A percentile compares a stretch with the other conserved stretches of the same genome.
These are phyloP conservation scores for Centruroides sculpturatus DNA, from an alignment of 1,140 invertebrate species.

Conservation along the genomic window DNA sequence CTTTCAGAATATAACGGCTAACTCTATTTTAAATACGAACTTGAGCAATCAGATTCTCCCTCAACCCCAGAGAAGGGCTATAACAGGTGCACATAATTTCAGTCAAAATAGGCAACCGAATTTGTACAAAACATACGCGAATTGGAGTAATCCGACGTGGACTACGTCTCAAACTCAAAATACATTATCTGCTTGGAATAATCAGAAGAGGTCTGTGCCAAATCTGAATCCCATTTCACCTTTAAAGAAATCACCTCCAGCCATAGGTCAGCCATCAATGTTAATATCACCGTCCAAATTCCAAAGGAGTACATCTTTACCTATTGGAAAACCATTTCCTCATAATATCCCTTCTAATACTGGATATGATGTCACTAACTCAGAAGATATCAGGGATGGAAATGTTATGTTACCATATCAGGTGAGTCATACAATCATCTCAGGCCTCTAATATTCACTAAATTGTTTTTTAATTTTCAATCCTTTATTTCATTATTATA, in stretches of 20 bases:
- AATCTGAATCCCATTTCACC: conserved; percentile 27
- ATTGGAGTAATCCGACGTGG: conserved; percentile 29
- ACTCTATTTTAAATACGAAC: conserved; percentile 28
- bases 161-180: conserved; percentile 26
- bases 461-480: no score
- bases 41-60: conserved; percentile 37
- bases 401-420: conserved; percentile 24
- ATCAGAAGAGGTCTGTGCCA: conserved; percentile 29
- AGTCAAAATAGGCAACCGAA: conserved; percentile 27
- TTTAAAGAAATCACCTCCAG: conserved; percentile 21
- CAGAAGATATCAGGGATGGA: conserved; percentile 40
- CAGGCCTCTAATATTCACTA: no score
- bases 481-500: no score
- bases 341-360: conserved; percentile 33
- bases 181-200: conserved; percentile 25
- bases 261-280: conserved; percentile 25
- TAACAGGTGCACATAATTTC: conserved; percentile 52
- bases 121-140: conserved; percentile 29
- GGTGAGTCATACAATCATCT: conserved; percentile 7
- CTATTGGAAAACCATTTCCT: conserved; percentile 57
- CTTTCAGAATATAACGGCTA: conserved; percentile 35
- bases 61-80: conserved; percentile 41
- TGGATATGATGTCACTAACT: conserved; percentile 46
- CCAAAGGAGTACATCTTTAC: conserved; percentile 71
- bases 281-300: conserved; percentile 61